Base-by-base conservation (phyloP, 2,888 invertebrate species). In the Microplitis manilae region DNA sequence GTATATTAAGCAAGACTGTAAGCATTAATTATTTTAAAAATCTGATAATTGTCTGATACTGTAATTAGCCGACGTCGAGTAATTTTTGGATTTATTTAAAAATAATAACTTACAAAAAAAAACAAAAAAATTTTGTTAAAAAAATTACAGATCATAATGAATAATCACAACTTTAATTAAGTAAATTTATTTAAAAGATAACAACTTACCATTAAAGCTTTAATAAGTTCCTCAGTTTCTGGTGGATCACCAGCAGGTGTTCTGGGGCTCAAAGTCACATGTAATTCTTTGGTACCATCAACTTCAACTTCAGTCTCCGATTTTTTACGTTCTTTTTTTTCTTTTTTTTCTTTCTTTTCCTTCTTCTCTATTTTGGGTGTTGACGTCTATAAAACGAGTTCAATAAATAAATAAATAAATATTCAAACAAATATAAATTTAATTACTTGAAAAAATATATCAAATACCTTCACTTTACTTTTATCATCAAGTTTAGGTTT, bases 151-250 rank as follows among this genome's bases (percentile, higher is more conserved):
- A 20, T 20, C 20, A 1, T 1, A 20, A 1, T 20, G 1, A 20
- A 20, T 20, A 1, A 20, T 1, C 20, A 20, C 1, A 1, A 20
- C 20, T 20, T 20, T 17, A 17, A 17, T 17, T 17, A 17, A 17
- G 17, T 17, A 17, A 17, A 17, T 17, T 17, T 17, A 17, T 17
- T 2, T 13, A 13, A 50, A 50, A 50, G 84, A 85, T 80, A 82
- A 75, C 73, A 82, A 87, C 86, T 85, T 87, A 92, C 92, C 90
- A 91, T 91, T 80, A 93, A 86, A 79, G 94, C 94, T 91, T 96
- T 96, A 79, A 98, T 95, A 41, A 98, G 92, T 85, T 97, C 97
- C 86, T 98, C 97, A 0, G 98, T 95, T 90, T 98, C 97, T 1
- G 97, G 97, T 0, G 97, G 96, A 87, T 97, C 97, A 1, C 95